Evolutionary conservation across 2,888 invertebrate genomes (phyloP).

Genomic region (Synergus gifuensis): DNA sequence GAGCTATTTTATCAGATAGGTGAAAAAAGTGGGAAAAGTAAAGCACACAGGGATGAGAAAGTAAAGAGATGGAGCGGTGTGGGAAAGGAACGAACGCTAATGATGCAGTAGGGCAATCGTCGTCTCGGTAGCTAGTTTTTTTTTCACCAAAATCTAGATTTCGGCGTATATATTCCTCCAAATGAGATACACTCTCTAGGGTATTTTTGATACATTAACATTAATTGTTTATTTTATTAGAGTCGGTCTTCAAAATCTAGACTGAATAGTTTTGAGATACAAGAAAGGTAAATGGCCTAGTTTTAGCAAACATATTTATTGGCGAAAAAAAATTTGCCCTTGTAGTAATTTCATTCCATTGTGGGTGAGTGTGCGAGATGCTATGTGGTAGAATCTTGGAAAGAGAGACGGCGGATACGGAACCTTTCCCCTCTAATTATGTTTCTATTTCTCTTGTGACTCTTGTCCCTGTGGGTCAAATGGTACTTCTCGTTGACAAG

Average conservation of each 20-base stretch:
- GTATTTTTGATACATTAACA: not conserved
- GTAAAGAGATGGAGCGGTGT: constrained; percentile 53
- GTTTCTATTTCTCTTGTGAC: constrained; percentile 20
- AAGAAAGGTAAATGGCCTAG: no score
- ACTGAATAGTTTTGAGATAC: no score
- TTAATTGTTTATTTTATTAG: no score
- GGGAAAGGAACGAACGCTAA: constrained; percentile 65
- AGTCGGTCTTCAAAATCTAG: not conserved
- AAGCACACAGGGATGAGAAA: constrained; percentile 57
- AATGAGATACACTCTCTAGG: constrained; percentile 36
- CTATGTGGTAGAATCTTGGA: not conserved
- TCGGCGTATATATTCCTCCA: constrained; percentile 55
- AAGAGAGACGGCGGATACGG: constrained; percentile 12
- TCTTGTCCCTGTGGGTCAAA: not conserved
- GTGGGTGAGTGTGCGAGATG: not conserved
- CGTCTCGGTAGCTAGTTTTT: constrained; percentile 59
- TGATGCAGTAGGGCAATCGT: constrained; percentile 68
- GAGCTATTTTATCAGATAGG: constrained; percentile 43
- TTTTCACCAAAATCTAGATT: constrained; percentile 58
- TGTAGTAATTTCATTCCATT: no score
- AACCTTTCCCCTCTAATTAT: constrained; percentile 10
- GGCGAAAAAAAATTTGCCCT: no score
- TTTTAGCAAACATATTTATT: no score
- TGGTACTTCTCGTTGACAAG: not conserved
- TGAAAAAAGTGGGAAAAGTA: constrained; percentile 48